phyloP scores from a whole-genome alignment of 2,888 invertebrate species.

The Magallana nippona region DNA sequence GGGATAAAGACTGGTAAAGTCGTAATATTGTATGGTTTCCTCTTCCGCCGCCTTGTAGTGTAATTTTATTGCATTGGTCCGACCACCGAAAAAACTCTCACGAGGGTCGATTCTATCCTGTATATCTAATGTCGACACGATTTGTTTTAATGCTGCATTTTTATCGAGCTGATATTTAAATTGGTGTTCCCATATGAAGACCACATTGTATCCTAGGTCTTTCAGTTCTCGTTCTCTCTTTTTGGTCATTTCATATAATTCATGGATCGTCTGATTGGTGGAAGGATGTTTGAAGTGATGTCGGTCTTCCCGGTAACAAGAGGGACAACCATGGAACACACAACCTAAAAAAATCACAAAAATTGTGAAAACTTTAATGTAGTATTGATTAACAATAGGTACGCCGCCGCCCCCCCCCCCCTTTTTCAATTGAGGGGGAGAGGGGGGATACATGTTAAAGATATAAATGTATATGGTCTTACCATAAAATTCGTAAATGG shows the following conservation, averaged over 20 bases:
- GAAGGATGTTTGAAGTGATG: conserved; percentile 30
- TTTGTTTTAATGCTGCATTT: conserved; percentile 3
- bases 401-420: too few relatives aligned
- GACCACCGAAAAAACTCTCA: conserved; percentile 42
- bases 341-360: background rate
- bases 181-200: conserved; percentile 22
- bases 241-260: conserved; percentile 49
- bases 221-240: conserved; percentile 47
- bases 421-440: too few relatives aligned
- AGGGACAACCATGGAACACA: conserved; percentile 17
- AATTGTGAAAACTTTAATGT: too few relatives aligned
- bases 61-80: conserved; percentile 40
- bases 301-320: conserved; percentile 41
- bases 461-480: background rate
- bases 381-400: too few relatives aligned
- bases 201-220: conserved; percentile 2
- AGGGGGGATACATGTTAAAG: too few relatives aligned
- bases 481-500: conserved; percentile 31
- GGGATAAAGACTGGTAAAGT: conserved; percentile 39
- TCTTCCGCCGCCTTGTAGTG: conserved; percentile 23
- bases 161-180: conserved; percentile 18
- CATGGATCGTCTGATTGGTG: conserved; percentile 47
- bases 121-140: conserved; percentile 11
- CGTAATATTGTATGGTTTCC: conserved; percentile 37
- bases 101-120: conserved; percentile 37